Evolutionary conservation across 2,797 vertebrate genomes (phyloP).

Genomic region (Chloroceryle amazona): DNA sequence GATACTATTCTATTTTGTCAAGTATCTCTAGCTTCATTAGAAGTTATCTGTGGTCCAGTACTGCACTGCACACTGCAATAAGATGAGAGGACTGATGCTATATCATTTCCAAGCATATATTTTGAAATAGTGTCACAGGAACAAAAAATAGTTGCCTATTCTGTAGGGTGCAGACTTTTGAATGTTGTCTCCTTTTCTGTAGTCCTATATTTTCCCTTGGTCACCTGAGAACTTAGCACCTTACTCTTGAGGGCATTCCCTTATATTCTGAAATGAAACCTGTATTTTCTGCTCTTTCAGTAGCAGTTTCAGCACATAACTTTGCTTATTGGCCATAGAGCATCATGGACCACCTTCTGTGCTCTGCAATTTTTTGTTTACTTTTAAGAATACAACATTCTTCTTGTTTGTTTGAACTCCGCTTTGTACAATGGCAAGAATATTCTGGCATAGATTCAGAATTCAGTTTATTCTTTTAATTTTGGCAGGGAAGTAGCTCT

Average conservation of each 20-base stretch:
- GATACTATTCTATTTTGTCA: neutral
- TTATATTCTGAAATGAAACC: neutral
- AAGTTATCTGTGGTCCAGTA: neutral
- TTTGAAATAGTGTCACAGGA: neutral
- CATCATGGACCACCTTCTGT: neutral
- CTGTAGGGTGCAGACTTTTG: neutral
- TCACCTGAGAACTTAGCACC: neutral
- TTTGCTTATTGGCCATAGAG: neutral
- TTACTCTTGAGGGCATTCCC: neutral
- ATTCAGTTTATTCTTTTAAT: neutral
- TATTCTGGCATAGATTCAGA: neutral
- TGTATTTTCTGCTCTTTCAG: neutral
- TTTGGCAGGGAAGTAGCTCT: neutral
- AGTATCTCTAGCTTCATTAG: neutral
- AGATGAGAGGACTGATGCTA: rapidly evolving
- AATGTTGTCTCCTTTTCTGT: neutral
- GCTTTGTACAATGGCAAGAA: neutral
- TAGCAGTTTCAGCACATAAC: neutral
- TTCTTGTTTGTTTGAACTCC: neutral
- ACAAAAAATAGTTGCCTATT: neutral
- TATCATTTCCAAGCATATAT: neutral
- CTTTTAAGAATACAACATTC: neutral
- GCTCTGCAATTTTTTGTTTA: neutral
- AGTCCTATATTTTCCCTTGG: neutral
- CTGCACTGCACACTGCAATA: neutral